Evolutionary conservation across 2,888 invertebrate genomes (phyloP), one percentile per base, ranked within the genome.

Genomic region (Drosophila kambysellisi): DNA sequence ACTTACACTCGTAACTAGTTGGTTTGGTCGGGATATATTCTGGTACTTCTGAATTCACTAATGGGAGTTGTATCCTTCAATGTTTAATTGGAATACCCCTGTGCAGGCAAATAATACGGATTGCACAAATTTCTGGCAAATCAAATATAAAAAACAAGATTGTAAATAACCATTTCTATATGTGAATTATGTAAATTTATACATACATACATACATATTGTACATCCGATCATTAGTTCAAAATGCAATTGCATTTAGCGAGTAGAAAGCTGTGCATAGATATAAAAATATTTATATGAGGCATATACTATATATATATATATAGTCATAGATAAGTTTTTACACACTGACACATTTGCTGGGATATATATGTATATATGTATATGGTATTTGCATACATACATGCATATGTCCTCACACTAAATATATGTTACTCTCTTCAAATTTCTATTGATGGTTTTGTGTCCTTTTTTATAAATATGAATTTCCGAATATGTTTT

Each of bases 231-330:
- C 41, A 43, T 43, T n/a, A 43, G 43, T 12, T 43, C n/a, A 4
- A 46, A 61, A 30, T 25, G 15, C 9, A 41, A 30, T 41, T 56
- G 11, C 29, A 29, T 17, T 17, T 29, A 17, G 8, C 20, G 17
- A 25, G 6, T 7, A 15, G 39, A n/a, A 30, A 30, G 25, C 35
- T 32, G 39, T n/a, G 51, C 52, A 37, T 9, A 35, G 25, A 58
- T 30, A 58, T 51, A 46, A 17, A 50, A 66, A 58, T 68, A 63
- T 74, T 79, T 68, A 29, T 79, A 41, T 63, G 75, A 30, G 75
- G 59, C 15, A 46, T 41, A n/a, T 46, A 20, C 39, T 46, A 56
- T 12, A 29, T 73, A 66, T 67, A 66, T 67, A 62, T 48, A 57
- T 9, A 35, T 66, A 68, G 68, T 25, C 11, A 35, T 52, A 62